Conservation (phyloP, 2,888 invertebrate genomes). For the Drosophila diplacantha region DNA sequence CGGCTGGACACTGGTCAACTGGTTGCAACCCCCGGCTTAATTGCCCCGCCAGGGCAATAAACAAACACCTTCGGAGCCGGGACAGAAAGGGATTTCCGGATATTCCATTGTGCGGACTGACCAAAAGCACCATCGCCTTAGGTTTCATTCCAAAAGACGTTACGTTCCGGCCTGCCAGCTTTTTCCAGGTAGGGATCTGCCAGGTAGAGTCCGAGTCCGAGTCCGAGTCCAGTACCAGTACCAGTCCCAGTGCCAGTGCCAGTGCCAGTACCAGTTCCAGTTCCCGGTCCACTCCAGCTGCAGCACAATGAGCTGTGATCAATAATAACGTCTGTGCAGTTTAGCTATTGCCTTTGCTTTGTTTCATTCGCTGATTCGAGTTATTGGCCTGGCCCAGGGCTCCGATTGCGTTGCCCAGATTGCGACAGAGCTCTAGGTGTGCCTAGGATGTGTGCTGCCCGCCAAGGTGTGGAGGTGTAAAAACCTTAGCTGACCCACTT, state of each 20-base stretch:
- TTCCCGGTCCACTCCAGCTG: constrained; percentile 35
- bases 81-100: constrained; percentile 36
- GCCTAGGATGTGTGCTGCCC: constrained; percentile 32
- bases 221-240: too few species aligned
- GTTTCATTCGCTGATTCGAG: constrained; percentile 28
- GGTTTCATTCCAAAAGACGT: constrained; percentile 56
- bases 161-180: constrained; percentile 49
- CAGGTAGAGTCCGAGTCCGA: constrained; percentile 5
- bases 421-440: constrained; percentile 39
- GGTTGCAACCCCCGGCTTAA: constrained; percentile 60
- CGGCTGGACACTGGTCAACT: constrained; percentile 60
- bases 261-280: constrained; percentile 14
- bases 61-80: constrained; percentile 56
- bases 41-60: constrained; percentile 67
- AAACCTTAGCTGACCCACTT: constrained; percentile 67
- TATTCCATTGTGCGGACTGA: constrained; percentile 51
- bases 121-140: constrained; percentile 67
- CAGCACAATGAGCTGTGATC: constrained; percentile 59
- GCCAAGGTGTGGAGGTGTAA: constrained; percentile 64
- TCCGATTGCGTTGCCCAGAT: constrained; percentile 41
- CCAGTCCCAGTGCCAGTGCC: constrained; percentile 13
- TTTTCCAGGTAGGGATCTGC: constrained; percentile 27
- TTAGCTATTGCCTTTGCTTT: constrained; percentile 22
- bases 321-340: constrained; percentile 45
- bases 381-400: constrained; percentile 39